Percentiles rank a stretch among this genome's conserved stretches.
Conservation (phyloP, 2,888 invertebrate species). For the Diabrotica balteata region DNA sequence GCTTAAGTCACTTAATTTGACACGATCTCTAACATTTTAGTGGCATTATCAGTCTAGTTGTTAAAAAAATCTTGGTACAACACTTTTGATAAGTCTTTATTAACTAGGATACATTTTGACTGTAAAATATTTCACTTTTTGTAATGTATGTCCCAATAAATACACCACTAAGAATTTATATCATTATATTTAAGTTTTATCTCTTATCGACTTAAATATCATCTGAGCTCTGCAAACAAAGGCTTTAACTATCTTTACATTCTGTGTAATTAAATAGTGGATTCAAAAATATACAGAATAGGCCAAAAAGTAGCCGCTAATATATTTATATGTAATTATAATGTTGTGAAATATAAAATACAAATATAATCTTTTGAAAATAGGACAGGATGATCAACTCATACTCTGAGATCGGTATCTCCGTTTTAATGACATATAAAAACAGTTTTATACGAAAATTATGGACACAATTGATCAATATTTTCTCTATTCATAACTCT, state of each 20-base stretch:
- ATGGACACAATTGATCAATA: not conserved
- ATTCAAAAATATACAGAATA: slow-evolving; percentile 21
- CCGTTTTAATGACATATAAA: too few relatives aligned
- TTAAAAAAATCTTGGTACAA: not conserved
- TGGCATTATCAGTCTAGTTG: too few relatives aligned
- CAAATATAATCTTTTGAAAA: slow-evolving; percentile 12
- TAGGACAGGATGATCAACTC: not conserved
- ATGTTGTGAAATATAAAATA: not conserved
- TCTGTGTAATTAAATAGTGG: slow-evolving; percentile 22
- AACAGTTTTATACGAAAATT: slow-evolving; percentile 3
- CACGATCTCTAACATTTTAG: too few relatives aligned
- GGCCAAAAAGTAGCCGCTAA: slow-evolving; percentile 28
- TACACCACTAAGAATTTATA: slow-evolving; percentile 23
- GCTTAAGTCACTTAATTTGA: too few relatives aligned
- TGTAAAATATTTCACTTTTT: slow-evolving; percentile 34
- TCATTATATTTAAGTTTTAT: slow-evolving; percentile 26
- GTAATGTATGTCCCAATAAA: slow-evolving; percentile 22
- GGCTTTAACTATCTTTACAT: slow-evolving; percentile 26
- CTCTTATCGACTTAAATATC: slow-evolving; percentile 2
- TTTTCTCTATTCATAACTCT: too few relatives aligned
- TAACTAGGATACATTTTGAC: slow-evolving; percentile 26
- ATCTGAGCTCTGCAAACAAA: slow-evolving; percentile 24
- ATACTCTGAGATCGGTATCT: too few relatives aligned
- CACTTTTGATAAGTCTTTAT: slow-evolving; percentile 10
- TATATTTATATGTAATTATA: too few relatives aligned